phyloP scores from a whole-genome alignment of 2,113 vertebrate species.

The Prietella phreatophila region DNA sequence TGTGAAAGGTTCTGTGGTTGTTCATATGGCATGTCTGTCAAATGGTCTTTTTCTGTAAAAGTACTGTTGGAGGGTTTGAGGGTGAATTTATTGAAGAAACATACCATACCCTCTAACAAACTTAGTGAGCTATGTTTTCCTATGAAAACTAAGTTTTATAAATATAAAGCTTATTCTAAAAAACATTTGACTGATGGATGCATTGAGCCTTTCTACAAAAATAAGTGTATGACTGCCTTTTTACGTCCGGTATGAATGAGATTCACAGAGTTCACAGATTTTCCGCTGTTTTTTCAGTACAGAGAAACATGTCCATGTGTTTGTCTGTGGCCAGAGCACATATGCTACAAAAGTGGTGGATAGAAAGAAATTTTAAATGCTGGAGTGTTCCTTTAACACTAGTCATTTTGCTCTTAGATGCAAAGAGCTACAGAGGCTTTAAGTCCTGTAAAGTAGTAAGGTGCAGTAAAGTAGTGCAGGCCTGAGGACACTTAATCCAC shows the following conservation, averaged over 20 bases:
- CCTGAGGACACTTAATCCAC: not conserved
- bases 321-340: not conserved
- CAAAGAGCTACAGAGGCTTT: not conserved
- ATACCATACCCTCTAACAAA: not conserved
- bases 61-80: not conserved
- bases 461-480: not conserved
- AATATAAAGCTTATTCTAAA: not conserved
- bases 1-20: not conserved
- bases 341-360: not conserved
- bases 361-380: not conserved
- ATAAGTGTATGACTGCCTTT: not conserved
- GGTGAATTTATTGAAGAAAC: not conserved
- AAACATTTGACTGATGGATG: not conserved
- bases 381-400: not conserved
- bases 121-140: not conserved
- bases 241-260: no score
- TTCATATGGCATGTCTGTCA: not conserved
- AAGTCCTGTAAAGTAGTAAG: not conserved
- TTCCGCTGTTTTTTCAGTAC: not conserved
- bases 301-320: not conserved
- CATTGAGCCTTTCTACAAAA: not conserved
- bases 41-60: not conserved
- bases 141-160: not conserved
- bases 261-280: no score
- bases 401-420: not conserved